Conservation (phyloP, 2,113 vertebrate species). For the Muntiacus muntjak region DNA sequence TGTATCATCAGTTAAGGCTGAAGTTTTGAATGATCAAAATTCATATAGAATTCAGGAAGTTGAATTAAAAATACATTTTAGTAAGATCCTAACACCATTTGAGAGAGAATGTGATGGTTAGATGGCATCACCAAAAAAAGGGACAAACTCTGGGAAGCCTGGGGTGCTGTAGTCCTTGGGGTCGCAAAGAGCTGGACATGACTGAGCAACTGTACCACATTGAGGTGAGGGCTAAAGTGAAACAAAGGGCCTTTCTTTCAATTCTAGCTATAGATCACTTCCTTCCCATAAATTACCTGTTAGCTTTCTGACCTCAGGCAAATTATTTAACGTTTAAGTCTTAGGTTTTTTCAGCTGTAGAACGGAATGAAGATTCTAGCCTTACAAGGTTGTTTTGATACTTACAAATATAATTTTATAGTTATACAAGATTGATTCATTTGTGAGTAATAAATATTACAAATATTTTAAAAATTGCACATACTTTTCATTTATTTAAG, state of each 20-base stretch:
- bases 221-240: neutral
- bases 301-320: neutral
- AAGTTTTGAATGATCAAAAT: neutral
- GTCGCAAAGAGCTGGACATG: fast-evolving
- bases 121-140: neutral
- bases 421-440: neutral
- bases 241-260: neutral
- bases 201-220: fast-evolving
- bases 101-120: neutral
- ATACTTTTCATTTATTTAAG: neutral
- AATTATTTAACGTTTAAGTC: neutral
- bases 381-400: neutral
- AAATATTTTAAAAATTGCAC: conserved; percentile 6
- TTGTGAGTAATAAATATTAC: neutral
- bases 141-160: neutral
- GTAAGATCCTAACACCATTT: neutral
- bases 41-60: neutral
- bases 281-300: neutral
- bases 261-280: neutral
- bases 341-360: neutral
- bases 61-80: neutral
- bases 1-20: neutral
- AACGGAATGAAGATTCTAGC: neutral
- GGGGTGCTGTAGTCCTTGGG: neutral
- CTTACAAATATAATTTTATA: neutral